Base-by-base conservation (phyloP, 1,140 invertebrate species). In the Calephelis virginiensis region DNA sequence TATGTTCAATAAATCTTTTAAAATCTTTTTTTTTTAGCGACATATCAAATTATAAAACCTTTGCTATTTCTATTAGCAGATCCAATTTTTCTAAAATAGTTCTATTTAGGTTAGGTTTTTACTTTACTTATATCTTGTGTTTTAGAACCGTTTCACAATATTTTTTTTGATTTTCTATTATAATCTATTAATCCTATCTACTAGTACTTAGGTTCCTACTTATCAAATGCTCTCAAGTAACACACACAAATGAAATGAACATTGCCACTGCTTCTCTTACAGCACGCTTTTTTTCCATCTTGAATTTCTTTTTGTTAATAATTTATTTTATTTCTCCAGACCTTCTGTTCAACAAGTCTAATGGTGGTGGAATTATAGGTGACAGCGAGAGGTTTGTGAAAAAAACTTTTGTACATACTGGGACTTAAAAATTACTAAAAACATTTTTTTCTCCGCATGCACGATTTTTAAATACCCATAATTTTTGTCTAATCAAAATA, bases 291-390 rank as follows among this genome's bases (percentile, higher is more conserved):
- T 43, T 43, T 43, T 43, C 6, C 8, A 43, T 43, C 40, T 13
- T 17, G 4, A 50, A 10, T 28, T 28, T 53, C 13, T 53, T 17
- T 13, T 62, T 47, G 43, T 62, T 43, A 62, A 61, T 71, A 67
- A 66, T 48, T 53, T 69, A 60, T 73, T 28, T 74, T 74, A 64
- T 69, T 67, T 74, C 72, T 77, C 73, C 73, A 82, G 73, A 75
- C 84, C 87, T 87, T 86, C 75, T 80, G 85, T 85, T 82, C 72
- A 75, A 74, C 85, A 90, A 88, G 80, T 90, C 70, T 89, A 85
- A 83, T 66, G 87, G 83, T 87, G 87, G 74, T 87, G 84, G 83
- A 78, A 72, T 80, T 82, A 67, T 79, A 84, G 73, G 61, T 81
- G 67, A 75, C 69, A 71, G 70, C 66, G 61, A 67, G 72, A 83